Conservation (phyloP, 2,113 vertebrate species). For the Megaptera novaeangliae region DNA sequence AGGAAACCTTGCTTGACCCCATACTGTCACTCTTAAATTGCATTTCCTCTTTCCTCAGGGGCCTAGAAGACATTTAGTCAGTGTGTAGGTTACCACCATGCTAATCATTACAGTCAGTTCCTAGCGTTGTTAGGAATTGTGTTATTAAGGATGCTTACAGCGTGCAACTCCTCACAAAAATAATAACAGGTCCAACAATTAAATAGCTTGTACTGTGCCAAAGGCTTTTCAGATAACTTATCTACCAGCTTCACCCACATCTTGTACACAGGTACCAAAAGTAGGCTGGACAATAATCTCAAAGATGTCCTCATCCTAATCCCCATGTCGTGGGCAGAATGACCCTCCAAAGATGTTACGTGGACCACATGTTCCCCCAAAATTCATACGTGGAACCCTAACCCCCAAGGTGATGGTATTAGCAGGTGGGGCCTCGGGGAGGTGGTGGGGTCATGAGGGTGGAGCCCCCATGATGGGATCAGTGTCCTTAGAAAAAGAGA, state of each 20-base stretch:
- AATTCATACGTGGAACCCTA: rapidly evolving
- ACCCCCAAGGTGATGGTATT: rapidly evolving
- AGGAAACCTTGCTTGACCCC: too few relatives aligned
- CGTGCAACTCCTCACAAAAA: neutral
- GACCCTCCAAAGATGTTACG: neutral
- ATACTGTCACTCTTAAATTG: rapidly evolving
- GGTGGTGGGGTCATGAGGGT: too few relatives aligned
- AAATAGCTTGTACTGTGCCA: neutral
- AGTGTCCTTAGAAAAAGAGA: neutral
- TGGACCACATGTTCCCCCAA: neutral
- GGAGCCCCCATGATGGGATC: neutral
- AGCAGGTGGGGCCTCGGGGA: rapidly evolving
- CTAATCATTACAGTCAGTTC: neutral
- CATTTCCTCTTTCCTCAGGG: neutral
- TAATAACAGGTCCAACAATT: too few relatives aligned
- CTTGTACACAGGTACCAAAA: rapidly evolving
- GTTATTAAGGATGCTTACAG: too few relatives aligned
- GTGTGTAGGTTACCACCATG: too few relatives aligned
- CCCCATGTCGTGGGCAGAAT: too few relatives aligned
- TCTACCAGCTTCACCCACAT: neutral
- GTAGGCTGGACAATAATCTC: neutral
- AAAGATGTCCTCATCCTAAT: too few relatives aligned
- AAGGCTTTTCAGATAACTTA: rapidly evolving
- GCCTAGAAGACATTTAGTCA: too few relatives aligned
- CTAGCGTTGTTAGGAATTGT: too few relatives aligned